Base-by-base conservation (phyloP, 2,113 vertebrate species). In the Corydoras maculifer region DNA sequence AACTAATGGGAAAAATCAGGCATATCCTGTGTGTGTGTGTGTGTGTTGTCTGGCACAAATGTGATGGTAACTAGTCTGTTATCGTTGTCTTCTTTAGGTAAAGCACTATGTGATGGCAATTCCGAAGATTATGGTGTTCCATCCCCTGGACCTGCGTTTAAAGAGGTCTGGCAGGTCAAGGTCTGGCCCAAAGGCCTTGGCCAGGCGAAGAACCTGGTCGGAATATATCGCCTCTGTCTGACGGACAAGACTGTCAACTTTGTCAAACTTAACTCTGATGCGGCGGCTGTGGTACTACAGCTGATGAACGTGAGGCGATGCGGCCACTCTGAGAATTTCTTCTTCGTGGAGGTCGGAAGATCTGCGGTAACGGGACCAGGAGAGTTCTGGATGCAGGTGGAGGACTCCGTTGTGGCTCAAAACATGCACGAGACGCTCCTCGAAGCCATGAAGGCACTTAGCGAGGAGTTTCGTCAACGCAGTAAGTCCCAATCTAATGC, bases 381-480 rank as follows among this genome's bases (percentile, higher is more conserved):
- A 55, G 91, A 93, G 86, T 89, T 93, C 80, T 93, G 91, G 91
- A 91, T 94, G 90, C 89, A 92, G 87, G 91, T 91, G 25, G 91
- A 91, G 0, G 89, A 93, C 60, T 85, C 88, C 0, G 87, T 90
- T 18, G 89, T 92, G 32, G 91, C 91, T 59, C 90, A 91, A 82
- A 93, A 91, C 85, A 93, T 93, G 86, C 92, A 93, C 3, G 88
- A 94, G 80, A 92, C 89, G 0, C 82, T 93, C 51, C 81, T 93
- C 15, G 90, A 91, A 29, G 87, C 92, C 54, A 92, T 92, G 91
- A 93, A 92, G 77, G 83, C 86, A 0, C 78, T 92, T 59, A 92
- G 90, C 6, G 91, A 92, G 65, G 91, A 92, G 80, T 91, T 92
- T 68, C 91, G 91, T 14, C 87, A 89, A 30, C 87, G 90, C 50